Conservation (phyloP, 2,113 vertebrate species). For the Ibidorhyncha struthersii region DNA sequence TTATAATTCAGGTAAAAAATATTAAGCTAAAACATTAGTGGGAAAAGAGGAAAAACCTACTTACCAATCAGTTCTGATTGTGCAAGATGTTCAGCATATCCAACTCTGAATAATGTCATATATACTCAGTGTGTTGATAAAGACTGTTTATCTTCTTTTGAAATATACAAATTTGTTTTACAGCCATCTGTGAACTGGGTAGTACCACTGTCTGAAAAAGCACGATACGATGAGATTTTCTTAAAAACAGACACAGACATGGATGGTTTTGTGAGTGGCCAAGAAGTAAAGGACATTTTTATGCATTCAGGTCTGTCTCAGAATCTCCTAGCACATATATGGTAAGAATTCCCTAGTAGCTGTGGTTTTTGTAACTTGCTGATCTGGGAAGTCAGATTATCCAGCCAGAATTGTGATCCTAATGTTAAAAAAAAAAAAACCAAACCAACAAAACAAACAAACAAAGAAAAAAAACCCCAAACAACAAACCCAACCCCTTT, state of each 20-base stretch:
- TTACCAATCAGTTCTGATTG: not conserved
- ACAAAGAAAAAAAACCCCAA: not conserved
- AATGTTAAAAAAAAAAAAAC: not conserved
- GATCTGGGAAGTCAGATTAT: not conserved
- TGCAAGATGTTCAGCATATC: not conserved
- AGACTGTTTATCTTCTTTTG: not conserved
- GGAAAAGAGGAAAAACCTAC: not conserved
- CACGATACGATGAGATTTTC: constrained; percentile 94
- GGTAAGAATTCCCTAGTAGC: constrained; percentile 74
- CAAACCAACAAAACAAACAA: too few relatives aligned
- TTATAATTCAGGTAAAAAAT: not conserved
- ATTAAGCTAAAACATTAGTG: not conserved
- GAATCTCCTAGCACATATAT: constrained; percentile 93
- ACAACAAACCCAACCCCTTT: not conserved
- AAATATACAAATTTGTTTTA: not conserved
- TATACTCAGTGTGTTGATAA: not conserved
- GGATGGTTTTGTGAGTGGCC: constrained; percentile 95
- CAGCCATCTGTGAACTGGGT: constrained; percentile 89
- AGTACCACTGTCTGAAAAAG: constrained; percentile 87
- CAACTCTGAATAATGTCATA: rapidly evolving
- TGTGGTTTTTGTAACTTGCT: not conserved
- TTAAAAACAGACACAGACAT: constrained; percentile 92
- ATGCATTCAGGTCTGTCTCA: constrained; percentile 96
- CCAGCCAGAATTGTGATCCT: not conserved
- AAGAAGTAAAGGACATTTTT: constrained; percentile 97